Base-by-base conservation (phyloP, 2,797 vertebrate genomes). In the Tragopan temminckii region DNA sequence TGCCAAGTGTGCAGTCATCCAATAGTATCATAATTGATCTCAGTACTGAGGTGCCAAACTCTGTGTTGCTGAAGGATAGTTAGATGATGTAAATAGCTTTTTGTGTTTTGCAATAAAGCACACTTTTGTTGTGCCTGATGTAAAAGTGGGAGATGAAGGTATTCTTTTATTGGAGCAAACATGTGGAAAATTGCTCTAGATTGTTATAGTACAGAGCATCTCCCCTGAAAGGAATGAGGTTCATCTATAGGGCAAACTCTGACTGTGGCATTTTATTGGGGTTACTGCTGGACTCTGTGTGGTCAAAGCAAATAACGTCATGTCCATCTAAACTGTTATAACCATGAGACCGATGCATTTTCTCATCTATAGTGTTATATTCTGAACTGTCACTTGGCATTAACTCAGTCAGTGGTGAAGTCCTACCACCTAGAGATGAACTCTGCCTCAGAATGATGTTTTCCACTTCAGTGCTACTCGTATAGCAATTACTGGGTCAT, bases 301-400 rank as follows among this genome's bases (percentile, higher is more conserved):
- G 94, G 97, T 97, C 97, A 97, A 90, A 97, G 95, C 96, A 94
- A 96, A 97, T 97, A 96, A 95, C 63, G 27, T 96, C 96, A 91
- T 72, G 95, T 96, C 97, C 96, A 68, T 97, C 95, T 89, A 72
- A 94, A 91, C 95, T 92, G 75, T 94, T 96, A 71, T 58, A 95
- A 83, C 95, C 94, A 48, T 52, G 77, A 95, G 95, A 96, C 91
- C 84, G 94, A 83, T 90, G 86, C 92, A 92, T 97, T 97, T 97
- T 97, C 95, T 97, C 96, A 67, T 97, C 89, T 80, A 45, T 90
- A 95, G 96, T 90, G 95, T 97, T 97, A 95, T 91, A 92, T 96
- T 97, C 96, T 87, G 78, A 98, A 90, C 98, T 98, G 98, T 99
- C 98, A 98, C 68, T 94, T 96, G 95, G 92, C 96, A 98, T 99